Percentiles rank a stretch among this genome's conserved stretches.
phyloP scores from a whole-genome alignment of 2,113 vertebrate species.

The Orycteropus afer region DNA sequence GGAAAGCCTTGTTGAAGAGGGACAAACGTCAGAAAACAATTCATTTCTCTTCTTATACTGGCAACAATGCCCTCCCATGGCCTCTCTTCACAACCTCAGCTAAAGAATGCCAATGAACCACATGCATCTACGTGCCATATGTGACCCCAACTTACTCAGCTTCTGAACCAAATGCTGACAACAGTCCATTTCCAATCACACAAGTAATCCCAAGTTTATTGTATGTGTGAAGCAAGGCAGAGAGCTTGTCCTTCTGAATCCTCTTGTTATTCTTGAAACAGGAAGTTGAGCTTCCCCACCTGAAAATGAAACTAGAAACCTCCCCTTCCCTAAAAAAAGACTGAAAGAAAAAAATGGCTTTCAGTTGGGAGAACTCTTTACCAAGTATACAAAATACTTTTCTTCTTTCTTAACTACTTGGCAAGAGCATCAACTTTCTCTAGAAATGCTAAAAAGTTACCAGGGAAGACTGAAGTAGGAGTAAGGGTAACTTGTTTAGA shows the following conservation, averaged over 20 bases:
- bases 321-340: background rate
- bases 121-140: background rate
- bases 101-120: background rate
- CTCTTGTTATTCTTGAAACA: slow-evolving; percentile 62
- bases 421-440: slow-evolving; percentile 43
- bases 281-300: slow-evolving; percentile 65
- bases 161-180: background rate
- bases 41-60: background rate
- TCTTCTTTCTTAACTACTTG: slow-evolving; percentile 35
- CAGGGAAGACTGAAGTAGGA: background rate
- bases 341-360: background rate
- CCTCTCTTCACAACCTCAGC: background rate
- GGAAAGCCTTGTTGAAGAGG: background rate
- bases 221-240: background rate
- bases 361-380: slow-evolving; percentile 12
- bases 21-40: background rate
- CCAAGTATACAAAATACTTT: slow-evolving; percentile 47
- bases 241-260: slow-evolving; percentile 8
- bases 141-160: background rate
- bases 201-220: background rate
- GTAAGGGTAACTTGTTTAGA: slow-evolving; percentile 24
- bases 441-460: slow-evolving; percentile 35
- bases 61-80: background rate
- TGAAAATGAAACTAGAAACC: slow-evolving; percentile 69
- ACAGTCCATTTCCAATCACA: background rate